Evolutionary conservation across 2,113 vertebrate genomes (phyloP), one percentile per base, ranked within the genome.

Genomic region (Cairina moschata): DNA sequence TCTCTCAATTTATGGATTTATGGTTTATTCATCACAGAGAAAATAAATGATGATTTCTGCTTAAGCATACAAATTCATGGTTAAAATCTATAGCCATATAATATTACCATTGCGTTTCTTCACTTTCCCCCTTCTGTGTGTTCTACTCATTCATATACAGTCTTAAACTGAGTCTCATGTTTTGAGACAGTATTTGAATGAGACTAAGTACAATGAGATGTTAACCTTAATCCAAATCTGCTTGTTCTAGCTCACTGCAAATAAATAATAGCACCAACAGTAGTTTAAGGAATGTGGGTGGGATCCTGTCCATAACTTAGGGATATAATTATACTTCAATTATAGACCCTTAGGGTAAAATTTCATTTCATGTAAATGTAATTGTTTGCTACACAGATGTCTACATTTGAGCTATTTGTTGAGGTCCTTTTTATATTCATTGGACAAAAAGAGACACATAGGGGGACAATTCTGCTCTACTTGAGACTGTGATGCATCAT

Each of bases 351-450:
- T 77, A 2, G 20, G 88, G 65, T 3, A 0, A 90, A 63, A 90
- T 93, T 92, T 96, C 8, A 52, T 91, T 93, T 95, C 59, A 88
- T 77, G 76, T 88, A 88, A 88, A 90, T 86, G n/a, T 92, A 84
- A 92, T 91, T 90, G 76, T 83, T 97, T 94, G 25, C 21, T 71
- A 67, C 2, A 3, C 68, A 90, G n/a, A 74, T 81, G 75, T 86
- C 90, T 91, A 44, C 14, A 17, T 80, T 93, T 69, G 67, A 74
- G 31, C 59, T 83, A 50, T 95, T 94, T 95, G 17, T 74, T 80
- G 76, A 71, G 31, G 38, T 54, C 86, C 46, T 76, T 12, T 69
- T 87, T 59, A 26, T 75, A 79, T 23, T 65, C 85, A 28, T 17
- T 69, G n/a, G 23, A 60, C 38, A 80, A 83, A 73, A 85, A 85